Percentiles rank a stretch among this genome's conserved stretches.
phyloP scores from a whole-genome alignment of 2,113 vertebrate genomes.

The Argyrosomus japonicus region DNA sequence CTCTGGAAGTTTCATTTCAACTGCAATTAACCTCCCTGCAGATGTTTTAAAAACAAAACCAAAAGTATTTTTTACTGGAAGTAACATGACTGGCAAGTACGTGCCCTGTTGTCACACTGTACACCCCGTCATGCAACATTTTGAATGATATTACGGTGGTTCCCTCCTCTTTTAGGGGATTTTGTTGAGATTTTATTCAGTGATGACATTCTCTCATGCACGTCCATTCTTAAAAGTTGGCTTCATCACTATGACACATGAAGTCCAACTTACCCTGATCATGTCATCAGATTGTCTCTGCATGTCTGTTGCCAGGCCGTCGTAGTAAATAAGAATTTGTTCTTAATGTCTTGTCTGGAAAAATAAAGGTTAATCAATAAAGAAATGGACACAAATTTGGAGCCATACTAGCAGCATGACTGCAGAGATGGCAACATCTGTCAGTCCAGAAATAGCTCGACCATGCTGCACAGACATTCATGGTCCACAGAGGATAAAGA shows the following conservation, averaged over 20 bases:
- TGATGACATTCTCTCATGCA: background rate
- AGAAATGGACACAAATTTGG: too few relatives aligned
- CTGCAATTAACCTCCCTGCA: background rate
- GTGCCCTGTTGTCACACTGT: background rate
- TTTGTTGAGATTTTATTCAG: constrained; percentile 1
- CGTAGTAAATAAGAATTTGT: too few relatives aligned
- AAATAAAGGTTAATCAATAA: too few relatives aligned
- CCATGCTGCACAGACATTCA: background rate
- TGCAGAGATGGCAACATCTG: too few relatives aligned
- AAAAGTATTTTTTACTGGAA: constrained; percentile 21
- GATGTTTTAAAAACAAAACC: constrained; percentile 43
- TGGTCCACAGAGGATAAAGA: background rate
- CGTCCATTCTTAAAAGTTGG: background rate
- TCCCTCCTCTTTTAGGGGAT: background rate
- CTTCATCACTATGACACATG: too few relatives aligned
- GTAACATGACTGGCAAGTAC: background rate
- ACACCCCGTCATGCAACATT: background rate
- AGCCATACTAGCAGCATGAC: too few relatives aligned
- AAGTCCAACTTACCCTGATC: too few relatives aligned
- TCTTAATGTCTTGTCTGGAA: too few relatives aligned
- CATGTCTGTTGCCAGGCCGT: too few relatives aligned
- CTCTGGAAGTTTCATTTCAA: background rate
- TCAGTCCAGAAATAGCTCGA: too few relatives aligned
- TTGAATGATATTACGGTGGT: background rate
- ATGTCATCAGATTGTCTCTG: background rate